phyloP scores from a whole-genome alignment of 1,140 invertebrate genomes.

The Drosophila bocqueti region DNA sequence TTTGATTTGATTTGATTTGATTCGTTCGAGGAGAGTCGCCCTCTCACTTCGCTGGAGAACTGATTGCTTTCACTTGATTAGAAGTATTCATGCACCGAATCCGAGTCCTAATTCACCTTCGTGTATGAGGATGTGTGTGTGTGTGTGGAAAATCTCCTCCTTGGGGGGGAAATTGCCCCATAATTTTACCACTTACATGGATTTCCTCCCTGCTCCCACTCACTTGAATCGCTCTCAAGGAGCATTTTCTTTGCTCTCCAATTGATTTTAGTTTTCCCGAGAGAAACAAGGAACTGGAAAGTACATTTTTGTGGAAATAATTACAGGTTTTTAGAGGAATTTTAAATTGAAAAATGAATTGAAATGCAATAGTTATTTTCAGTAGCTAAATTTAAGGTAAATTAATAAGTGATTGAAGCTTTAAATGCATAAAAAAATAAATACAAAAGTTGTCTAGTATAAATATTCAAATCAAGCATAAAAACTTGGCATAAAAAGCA shows the following conservation, averaged over 20 bases:
- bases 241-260: background rate
- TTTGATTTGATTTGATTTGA: constrained; percentile 36
- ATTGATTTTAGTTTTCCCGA: background rate
- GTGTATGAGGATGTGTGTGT: background rate
- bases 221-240: background rate
- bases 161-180: background rate
- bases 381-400: background rate
- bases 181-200: constrained; percentile 12
- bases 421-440: background rate
- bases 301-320: background rate
- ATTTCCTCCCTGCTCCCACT: background rate
- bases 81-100: constrained; percentile 38
- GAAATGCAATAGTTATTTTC: background rate
- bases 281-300: background rate
- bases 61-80: constrained; percentile 45
- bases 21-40: constrained; percentile 8
- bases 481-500: too few relatives aligned
- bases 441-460: background rate
- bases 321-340: too few relatives aligned
- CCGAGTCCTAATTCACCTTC: constrained; percentile 7
- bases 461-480: too few relatives aligned
- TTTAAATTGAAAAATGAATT: background rate
- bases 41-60: constrained; percentile 32
- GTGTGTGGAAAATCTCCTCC: background rate
- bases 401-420: background rate